Evolutionary conservation across 2,113 vertebrate species (phyloP).

Genomic region (Puma concolor): DNA sequence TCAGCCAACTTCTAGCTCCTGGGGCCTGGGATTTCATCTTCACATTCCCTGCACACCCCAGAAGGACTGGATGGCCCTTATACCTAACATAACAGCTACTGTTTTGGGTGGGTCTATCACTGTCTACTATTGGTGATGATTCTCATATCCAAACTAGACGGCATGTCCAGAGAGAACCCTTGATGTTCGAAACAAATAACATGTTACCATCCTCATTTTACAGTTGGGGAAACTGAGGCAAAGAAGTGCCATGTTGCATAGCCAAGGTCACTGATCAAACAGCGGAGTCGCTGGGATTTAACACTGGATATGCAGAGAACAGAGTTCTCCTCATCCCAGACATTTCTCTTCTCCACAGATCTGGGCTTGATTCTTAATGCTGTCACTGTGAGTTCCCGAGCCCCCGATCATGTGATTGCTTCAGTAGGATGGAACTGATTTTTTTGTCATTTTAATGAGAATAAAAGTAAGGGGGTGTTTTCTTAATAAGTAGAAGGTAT

Average conservation of each 20-base stretch:
- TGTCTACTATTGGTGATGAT: background rate
- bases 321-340: background rate
- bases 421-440: background rate
- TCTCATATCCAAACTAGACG: background rate
- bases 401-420: background rate
- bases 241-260: background rate
- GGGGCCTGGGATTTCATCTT: background rate
- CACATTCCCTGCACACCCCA: background rate
- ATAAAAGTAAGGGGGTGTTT: background rate
- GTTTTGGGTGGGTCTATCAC: accelerated
- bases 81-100: background rate
- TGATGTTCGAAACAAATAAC: background rate
- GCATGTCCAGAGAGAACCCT: background rate
- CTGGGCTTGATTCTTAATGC: background rate
- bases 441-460: background rate
- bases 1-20: background rate
- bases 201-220: background rate
- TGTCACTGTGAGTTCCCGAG: background rate
- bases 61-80: background rate
- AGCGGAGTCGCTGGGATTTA: background rate
- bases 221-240: background rate
- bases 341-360: background rate
- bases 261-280: background rate
- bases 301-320: background rate
- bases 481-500: background rate